Evolutionary conservation across 1,140 invertebrate species (phyloP).

Genomic region (Popillia japonica): DNA sequence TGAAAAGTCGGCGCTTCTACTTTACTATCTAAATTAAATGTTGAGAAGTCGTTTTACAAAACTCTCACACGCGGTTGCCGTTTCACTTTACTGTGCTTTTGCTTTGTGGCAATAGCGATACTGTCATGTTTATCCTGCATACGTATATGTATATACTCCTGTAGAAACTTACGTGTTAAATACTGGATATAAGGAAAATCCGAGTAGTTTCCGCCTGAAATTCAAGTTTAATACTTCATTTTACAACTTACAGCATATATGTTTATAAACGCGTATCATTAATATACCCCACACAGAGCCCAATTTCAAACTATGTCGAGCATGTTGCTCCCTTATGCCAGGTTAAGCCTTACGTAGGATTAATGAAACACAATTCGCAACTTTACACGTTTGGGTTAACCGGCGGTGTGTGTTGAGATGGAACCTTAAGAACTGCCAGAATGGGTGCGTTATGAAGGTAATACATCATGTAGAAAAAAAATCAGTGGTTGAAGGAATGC

Average conservation of each 20-base stretch:
- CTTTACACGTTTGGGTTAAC: slow-evolving; percentile 23
- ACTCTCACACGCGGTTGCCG: background rate
- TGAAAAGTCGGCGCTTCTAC: background rate
- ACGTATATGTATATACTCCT: background rate
- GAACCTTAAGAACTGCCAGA: background rate
- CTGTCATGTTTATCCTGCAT: slow-evolving; percentile 19
- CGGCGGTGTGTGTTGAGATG: background rate
- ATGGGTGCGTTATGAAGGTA: background rate
- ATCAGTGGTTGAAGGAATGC: too few relatives aligned
- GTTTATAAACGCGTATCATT: background rate
- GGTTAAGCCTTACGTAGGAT: slow-evolving; percentile 24
- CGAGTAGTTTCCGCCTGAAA: slow-evolving; percentile 72
- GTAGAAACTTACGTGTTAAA: slow-evolving; percentile 70
- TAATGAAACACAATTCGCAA: slow-evolving; percentile 21
- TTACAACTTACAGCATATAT: slow-evolving; percentile 25
- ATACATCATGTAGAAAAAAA: background rate
- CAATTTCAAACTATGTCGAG: slow-evolving; percentile 11
- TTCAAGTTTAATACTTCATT: slow-evolving; percentile 45
- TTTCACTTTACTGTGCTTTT: background rate
- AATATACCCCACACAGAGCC: slow-evolving; percentile 26
- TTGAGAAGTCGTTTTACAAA: background rate
- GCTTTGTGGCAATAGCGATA: background rate
- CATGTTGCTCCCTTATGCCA: background rate
- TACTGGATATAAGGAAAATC: slow-evolving; percentile 73
- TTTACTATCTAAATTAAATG: background rate